Evolutionary conservation across 2,888 invertebrate genomes (phyloP).

Genomic region (Cephus pulcher): DNA sequence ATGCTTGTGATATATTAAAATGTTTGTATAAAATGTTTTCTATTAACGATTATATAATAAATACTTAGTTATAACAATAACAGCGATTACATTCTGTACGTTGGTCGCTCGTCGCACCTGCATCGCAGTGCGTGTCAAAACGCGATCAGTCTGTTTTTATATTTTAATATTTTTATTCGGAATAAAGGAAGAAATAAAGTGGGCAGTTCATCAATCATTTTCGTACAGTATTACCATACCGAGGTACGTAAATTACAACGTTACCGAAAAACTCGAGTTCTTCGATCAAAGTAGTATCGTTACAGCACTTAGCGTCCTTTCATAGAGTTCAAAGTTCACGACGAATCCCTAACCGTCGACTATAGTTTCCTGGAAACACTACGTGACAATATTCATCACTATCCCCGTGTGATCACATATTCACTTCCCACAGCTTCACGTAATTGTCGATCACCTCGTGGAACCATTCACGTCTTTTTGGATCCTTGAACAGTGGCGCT

Average conservation of each 20-base stretch:
- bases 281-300: neutral
- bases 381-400: neutral
- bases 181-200: neutral
- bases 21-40: slow-evolving; percentile 56
- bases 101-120: neutral
- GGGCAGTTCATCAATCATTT: neutral
- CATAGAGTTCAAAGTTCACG: neutral
- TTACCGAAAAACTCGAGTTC: neutral
- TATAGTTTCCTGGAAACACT: neutral
- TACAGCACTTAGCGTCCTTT: neutral
- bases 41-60: slow-evolving; percentile 63
- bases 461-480: slow-evolving; percentile 82
- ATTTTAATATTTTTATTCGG: neutral
- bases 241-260: neutral
- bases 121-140: slow-evolving; percentile 10
- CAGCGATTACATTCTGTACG: slow-evolving; percentile 33
- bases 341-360: neutral
- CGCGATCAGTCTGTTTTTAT: slow-evolving; percentile 21
- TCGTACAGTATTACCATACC: neutral
- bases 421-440: slow-evolving; percentile 90
- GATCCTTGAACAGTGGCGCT: slow-evolving; percentile 82
- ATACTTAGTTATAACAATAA: slow-evolving; percentile 62
- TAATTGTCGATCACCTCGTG: slow-evolving; percentile 90
- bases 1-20: slow-evolving; percentile 51
- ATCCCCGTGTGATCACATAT: slow-evolving; percentile 72